phyloP scores from a whole-genome alignment of 1,140 invertebrate genomes.

The Sitobion miscanthi region DNA sequence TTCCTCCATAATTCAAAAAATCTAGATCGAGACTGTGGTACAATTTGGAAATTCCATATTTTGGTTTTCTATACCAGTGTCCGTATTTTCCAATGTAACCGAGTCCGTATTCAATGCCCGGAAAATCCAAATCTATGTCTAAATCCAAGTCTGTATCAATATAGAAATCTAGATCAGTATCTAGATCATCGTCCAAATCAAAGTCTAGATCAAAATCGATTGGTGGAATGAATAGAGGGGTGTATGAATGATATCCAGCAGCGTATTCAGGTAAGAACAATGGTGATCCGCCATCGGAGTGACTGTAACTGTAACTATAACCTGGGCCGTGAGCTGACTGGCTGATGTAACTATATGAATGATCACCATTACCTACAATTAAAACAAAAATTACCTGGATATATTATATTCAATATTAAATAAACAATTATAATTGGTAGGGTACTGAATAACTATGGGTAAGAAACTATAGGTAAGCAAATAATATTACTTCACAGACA shows the following conservation, averaged over 20 bases:
- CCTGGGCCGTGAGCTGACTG: slow-evolving; percentile 5
- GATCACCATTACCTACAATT: neutral
- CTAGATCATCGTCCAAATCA: slow-evolving; percentile 21
- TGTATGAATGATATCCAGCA: neutral
- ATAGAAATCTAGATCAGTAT: slow-evolving; percentile 21
- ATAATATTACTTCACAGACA: neutral
- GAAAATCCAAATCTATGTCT: slow-evolving; percentile 37
- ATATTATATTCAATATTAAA: neutral
- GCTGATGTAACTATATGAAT: slow-evolving; percentile 23
- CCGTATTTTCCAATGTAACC: slow-evolving; percentile 45
- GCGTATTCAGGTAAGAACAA: slow-evolving; percentile 13
- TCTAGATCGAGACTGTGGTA: neutral
- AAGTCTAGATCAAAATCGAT: slow-evolving; percentile 11
- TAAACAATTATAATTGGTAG: neutral
- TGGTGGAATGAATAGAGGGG: neutral
- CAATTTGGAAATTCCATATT: slow-evolving; percentile 1
- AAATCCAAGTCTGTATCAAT: slow-evolving; percentile 43
- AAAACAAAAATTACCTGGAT: neutral
- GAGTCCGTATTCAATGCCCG: slow-evolving; percentile 26
- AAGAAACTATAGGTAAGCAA: neutral
- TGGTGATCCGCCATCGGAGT: slow-evolving; percentile 1
- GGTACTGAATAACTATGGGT: neutral
- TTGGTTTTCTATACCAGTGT: slow-evolving; percentile 35
- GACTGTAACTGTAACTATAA: slow-evolving; percentile 50
- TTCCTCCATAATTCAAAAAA: slow-evolving; percentile 25